phyloP scores from a whole-genome alignment of 2,888 invertebrate genomes.

The Campoletis raptor region DNA sequence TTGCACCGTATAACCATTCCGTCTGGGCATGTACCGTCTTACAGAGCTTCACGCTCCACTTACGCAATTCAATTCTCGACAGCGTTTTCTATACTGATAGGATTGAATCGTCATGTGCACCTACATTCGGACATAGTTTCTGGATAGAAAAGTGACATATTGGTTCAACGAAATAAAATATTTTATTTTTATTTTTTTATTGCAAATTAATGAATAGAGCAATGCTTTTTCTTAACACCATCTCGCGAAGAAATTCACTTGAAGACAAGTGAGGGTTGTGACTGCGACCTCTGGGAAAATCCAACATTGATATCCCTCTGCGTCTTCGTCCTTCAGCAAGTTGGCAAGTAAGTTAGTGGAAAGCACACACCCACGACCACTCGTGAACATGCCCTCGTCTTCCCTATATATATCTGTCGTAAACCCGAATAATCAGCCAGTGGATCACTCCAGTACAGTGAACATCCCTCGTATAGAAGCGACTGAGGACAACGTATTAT shows the following conservation, averaged over 20 bases:
- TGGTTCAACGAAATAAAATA: background rate
- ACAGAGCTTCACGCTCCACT: background rate
- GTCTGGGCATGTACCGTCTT: background rate
- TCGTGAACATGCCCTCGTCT: conserved; percentile 49
- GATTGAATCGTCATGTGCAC: background rate
- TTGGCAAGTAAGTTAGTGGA: conserved; percentile 55
- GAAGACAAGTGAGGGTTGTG: conserved; percentile 23
- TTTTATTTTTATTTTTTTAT: background rate
- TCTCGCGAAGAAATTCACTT: conserved; percentile 56
- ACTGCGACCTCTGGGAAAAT: conserved; percentile 34
- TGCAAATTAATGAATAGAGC: background rate
- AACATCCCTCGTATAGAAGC: conserved; percentile 51
- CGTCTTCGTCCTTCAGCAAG: conserved; percentile 45
- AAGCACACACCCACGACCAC: conserved; percentile 53
- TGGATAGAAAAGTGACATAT: background rate
- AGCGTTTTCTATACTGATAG: background rate
- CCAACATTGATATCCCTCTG: conserved; percentile 56
- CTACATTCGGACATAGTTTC: background rate
- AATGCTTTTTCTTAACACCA: conserved; percentile 25
- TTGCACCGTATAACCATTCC: background rate
- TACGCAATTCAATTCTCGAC: background rate
- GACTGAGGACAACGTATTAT: conserved; percentile 59
- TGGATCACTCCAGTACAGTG: conserved; percentile 61
- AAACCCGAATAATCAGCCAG: conserved; percentile 61
- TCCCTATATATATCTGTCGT: conserved; percentile 22